Percentiles rank a stretch among this genome's conserved stretches.
phyloP scores from a whole-genome alignment of 2,113 vertebrate genomes.

The Tachysurus fulvidraco region DNA sequence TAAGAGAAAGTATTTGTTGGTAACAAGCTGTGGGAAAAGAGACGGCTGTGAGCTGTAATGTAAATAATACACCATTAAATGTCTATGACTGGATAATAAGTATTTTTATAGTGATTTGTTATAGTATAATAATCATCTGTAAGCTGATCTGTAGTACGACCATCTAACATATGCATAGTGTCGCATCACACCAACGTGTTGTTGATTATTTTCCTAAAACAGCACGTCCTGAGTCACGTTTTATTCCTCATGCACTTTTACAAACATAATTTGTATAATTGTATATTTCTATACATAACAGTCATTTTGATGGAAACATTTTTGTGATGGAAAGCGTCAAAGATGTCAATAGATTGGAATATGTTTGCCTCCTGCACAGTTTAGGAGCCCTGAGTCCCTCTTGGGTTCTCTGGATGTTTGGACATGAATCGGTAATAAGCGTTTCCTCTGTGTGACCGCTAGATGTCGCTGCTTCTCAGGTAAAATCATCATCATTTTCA shows the following conservation, averaged over 20 bases:
- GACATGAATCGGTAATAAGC: not conserved
- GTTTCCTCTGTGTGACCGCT: not conserved
- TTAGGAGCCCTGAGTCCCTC: not conserved
- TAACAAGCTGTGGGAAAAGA: not conserved
- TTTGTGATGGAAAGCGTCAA: not conserved
- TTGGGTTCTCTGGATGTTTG: not conserved
- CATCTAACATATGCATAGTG: not conserved
- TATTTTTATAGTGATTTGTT: not conserved
- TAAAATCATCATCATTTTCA: not conserved
- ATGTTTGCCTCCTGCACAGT: not conserved
- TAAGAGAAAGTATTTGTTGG: not conserved
- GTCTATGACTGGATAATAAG: too few relatives aligned
- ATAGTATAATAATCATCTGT: not conserved
- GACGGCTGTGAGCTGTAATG: not conserved
- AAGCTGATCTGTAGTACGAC: not conserved
- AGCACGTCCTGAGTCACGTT: not conserved
- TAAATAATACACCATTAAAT: not conserved
- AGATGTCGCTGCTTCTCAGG: constrained; percentile 43
- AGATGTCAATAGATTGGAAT: not conserved
- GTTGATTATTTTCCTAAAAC: not conserved
- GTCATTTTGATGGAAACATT: not conserved
- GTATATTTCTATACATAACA: not conserved
- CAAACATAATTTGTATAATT: too few relatives aligned
- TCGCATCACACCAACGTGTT: not conserved
- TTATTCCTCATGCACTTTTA: not conserved